These are phyloP conservation scores for Camponotus floridanus DNA, from an alignment of 1,140 invertebrate genomes.

Conservation along the genomic window DNA sequence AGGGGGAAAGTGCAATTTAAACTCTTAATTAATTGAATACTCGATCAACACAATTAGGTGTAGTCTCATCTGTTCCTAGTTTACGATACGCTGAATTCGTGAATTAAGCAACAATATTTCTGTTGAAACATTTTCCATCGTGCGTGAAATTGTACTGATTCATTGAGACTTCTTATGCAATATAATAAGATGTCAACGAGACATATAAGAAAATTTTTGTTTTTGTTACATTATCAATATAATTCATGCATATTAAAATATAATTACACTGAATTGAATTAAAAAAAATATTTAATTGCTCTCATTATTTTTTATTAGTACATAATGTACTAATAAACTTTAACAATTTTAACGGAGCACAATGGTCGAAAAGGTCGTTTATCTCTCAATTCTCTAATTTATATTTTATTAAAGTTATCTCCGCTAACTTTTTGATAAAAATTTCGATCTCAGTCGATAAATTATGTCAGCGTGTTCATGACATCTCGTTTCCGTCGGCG, in stretches of 20 bases:
- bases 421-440: background rate
- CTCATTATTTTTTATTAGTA: background rate
- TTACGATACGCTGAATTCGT: constrained; percentile 5
- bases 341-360: background rate
- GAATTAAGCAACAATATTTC: constrained; percentile 28
- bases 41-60: constrained; percentile 42
- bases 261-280: background rate
- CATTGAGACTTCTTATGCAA: constrained; percentile 6
- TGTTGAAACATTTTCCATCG: constrained; percentile 10
- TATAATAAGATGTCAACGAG: background rate
- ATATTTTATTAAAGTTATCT: constrained; percentile 16
- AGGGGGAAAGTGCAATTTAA: constrained; percentile 45
- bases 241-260: background rate
- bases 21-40: constrained; percentile 48
- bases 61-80: constrained; percentile 29
- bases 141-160: constrained; percentile 15
- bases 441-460: background rate
- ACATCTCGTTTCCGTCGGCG: constrained; percentile 24
- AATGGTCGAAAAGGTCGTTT: constrained; percentile 6
- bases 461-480: constrained; percentile 7
- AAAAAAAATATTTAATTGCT: background rate
- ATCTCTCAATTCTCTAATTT: constrained; percentile 11
- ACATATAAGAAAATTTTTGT: background rate
- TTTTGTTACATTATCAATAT: background rate
- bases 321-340: background rate